These are phyloP conservation scores for Emydocephalus ijimae DNA, from an alignment of 2,113 vertebrate species.

Conservation along the genomic window DNA sequence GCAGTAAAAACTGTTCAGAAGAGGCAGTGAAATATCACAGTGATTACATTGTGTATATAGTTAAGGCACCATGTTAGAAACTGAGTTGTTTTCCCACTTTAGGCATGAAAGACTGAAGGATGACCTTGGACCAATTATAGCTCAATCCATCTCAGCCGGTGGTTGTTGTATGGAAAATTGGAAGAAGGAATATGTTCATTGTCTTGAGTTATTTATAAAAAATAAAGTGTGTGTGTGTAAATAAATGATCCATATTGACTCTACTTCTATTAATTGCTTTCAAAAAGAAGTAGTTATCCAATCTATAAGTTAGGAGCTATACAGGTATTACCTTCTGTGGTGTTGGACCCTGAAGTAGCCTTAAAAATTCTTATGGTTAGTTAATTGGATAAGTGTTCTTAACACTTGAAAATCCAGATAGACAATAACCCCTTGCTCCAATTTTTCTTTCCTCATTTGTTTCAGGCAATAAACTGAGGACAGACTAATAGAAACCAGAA, in stretches of 20 bases:
- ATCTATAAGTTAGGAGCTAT: not conserved
- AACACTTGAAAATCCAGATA: not conserved
- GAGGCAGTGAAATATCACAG: not conserved
- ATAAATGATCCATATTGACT: not conserved
- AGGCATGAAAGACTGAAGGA: not conserved
- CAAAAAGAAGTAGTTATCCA: not conserved
- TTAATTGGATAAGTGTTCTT: not conserved
- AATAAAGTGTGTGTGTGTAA: not conserved
- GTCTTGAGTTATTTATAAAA: not conserved
- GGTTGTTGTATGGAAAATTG: not conserved
- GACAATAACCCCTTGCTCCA: not conserved
- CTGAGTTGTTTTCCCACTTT: not conserved
- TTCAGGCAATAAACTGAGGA: not conserved
- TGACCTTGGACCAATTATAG: not conserved
- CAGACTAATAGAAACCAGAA: not conserved
- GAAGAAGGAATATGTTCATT: not conserved
- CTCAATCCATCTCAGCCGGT: not conserved
- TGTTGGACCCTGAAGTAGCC: not conserved
- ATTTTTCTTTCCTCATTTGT: not conserved
- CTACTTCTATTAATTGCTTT: not conserved
- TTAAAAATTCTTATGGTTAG: not conserved
- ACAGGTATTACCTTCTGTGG: not conserved
- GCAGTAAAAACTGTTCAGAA: not conserved
- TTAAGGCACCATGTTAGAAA: not conserved
- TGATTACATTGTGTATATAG: not conserved